A percentile compares a stretch with the other conserved stretches of the same genome.
phyloP scores from a whole-genome alignment of 2,888 invertebrate genomes.

The Tortricodes alternella region DNA sequence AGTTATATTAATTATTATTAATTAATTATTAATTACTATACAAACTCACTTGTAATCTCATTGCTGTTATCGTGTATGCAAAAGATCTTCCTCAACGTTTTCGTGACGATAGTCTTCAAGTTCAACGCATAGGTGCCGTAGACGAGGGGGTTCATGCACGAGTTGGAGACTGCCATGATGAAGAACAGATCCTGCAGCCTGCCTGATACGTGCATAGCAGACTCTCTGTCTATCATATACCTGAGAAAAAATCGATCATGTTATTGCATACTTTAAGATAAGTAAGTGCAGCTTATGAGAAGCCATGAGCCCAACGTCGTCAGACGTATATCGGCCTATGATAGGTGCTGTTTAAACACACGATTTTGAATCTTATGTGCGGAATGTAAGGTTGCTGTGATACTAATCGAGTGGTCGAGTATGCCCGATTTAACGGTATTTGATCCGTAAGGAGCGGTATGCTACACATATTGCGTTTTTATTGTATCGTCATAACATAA shows the following conservation, averaged over 20 bases:
- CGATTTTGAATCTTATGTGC: too few relatives aligned
- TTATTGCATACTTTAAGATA: too few relatives aligned
- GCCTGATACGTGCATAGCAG: slow-evolving; percentile 84
- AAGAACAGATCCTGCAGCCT: slow-evolving; percentile 87
- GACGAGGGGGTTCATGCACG: slow-evolving; percentile 90
- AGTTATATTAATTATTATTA: background rate
- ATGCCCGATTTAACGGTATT: too few relatives aligned
- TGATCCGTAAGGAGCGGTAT: too few relatives aligned
- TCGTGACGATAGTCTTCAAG: slow-evolving; percentile 58
- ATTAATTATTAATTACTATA: background rate
- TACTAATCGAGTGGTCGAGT: too few relatives aligned
- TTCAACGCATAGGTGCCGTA: slow-evolving; percentile 88
- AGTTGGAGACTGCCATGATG: slow-evolving; percentile 91
- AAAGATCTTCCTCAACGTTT: slow-evolving; percentile 56
- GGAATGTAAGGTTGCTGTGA: too few relatives aligned
- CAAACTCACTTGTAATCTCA: slow-evolving; percentile 54
- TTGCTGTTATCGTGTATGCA: slow-evolving; percentile 51
- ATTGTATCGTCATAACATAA: too few relatives aligned
- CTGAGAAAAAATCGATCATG: slow-evolving; percentile 62
- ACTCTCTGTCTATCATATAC: slow-evolving; percentile 87
- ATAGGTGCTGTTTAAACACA: too few relatives aligned
- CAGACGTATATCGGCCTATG: too few relatives aligned
- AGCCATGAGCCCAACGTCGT: too few relatives aligned
- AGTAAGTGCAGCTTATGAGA: too few relatives aligned
- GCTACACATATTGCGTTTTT: too few relatives aligned